Percentiles rank a stretch among this genome's conserved stretches.
phyloP scores from a whole-genome alignment of 2,113 vertebrate genomes.

The Cavia aperea region DNA sequence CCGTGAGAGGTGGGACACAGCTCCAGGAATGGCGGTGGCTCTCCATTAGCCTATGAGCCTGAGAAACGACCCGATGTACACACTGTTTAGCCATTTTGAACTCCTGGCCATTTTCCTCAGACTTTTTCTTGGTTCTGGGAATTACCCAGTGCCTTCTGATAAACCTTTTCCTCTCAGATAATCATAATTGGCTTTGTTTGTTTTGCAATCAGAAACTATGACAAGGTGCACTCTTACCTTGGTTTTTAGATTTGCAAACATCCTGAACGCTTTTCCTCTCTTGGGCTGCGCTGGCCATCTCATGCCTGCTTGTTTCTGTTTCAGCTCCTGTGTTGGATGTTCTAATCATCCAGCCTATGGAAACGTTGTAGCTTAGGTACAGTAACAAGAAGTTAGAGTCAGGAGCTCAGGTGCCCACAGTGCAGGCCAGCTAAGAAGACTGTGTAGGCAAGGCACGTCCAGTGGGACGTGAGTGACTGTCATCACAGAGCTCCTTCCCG shows the following conservation, averaged over 20 bases:
- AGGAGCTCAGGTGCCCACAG: background rate
- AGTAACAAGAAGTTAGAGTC: background rate
- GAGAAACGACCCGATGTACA: no score
- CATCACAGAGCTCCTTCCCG: background rate
- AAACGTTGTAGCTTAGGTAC: background rate
- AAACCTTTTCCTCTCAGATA: background rate
- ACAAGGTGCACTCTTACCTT: background rate
- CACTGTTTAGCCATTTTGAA: background rate
- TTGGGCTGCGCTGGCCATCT: background rate
- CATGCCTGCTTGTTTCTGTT: background rate
- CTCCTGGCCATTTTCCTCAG: background rate
- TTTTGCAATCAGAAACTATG: background rate
- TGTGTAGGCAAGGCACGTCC: background rate
- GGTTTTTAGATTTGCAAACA: background rate
- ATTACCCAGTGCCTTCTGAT: background rate
- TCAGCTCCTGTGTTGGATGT: background rate
- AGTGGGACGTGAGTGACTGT: background rate
- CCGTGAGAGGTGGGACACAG: background rate
- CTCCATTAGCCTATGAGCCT: background rate
- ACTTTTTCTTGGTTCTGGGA: background rate
- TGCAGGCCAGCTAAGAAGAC: background rate
- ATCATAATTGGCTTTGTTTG: background rate
- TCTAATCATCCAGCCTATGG: background rate
- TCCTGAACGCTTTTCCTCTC: background rate
- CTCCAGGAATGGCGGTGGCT: background rate